These are phyloP conservation scores for Sinhomidia bicolor DNA, from an alignment of 2,888 invertebrate species.

Conservation along the genomic window DNA sequence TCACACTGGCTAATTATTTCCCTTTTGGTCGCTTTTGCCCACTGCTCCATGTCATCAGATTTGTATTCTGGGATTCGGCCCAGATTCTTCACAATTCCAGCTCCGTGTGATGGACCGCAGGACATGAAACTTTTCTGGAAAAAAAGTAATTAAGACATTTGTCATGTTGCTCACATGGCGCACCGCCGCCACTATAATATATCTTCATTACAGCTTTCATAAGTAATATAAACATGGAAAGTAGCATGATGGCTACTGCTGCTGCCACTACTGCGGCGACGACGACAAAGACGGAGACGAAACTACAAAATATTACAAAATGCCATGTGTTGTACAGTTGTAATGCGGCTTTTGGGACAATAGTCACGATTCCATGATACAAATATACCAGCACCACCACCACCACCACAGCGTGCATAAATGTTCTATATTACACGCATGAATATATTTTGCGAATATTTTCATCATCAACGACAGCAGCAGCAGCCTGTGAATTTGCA, in stretches of 20 bases:
- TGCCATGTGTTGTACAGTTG: not conserved
- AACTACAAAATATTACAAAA: not conserved
- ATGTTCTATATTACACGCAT: too few relatives aligned
- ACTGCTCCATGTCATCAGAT: slow-evolving; percentile 56
- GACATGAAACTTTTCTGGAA: slow-evolving; percentile 72
- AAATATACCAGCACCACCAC: too few relatives aligned
- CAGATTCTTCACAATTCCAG: slow-evolving; percentile 68
- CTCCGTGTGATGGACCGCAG: slow-evolving; percentile 75
- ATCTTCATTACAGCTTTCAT: not conserved
- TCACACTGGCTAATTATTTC: slow-evolving; percentile 72
- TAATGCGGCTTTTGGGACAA: not conserved
- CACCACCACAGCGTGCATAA: too few relatives aligned
- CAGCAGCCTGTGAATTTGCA: too few relatives aligned
- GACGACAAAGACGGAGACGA: too few relatives aligned
- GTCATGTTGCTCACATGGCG: not conserved
- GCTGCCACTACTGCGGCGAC: too few relatives aligned
- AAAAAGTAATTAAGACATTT: slow-evolving; percentile 56
- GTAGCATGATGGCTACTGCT: not conserved
- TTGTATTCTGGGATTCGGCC: slow-evolving; percentile 69
- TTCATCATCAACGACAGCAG: not conserved
- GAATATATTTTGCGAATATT: too few relatives aligned
- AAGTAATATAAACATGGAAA: not conserved
- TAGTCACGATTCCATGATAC: not conserved
- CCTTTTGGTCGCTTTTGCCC: slow-evolving; percentile 66
- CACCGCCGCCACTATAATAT: not conserved